These are phyloP conservation scores for Hydrocynus forskahlii DNA, from an alignment of 2,797 vertebrate species.

Conservation along the genomic window DNA sequence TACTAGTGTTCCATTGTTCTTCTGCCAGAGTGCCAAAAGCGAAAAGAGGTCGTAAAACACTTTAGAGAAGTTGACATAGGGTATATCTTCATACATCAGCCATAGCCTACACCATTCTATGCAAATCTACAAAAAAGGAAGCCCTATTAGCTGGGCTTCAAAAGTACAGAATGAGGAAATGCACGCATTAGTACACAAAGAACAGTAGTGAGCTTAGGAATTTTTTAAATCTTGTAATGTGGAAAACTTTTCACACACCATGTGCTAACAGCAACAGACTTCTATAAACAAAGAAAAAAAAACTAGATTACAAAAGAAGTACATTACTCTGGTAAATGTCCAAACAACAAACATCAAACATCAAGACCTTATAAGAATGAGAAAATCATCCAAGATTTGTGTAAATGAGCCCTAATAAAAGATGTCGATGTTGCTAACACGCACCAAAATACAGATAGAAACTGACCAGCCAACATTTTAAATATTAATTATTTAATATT, in stretches of 20 bases:
- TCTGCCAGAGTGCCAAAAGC: too few relatives aligned
- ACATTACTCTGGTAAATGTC: too few relatives aligned
- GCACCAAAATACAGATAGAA: not conserved
- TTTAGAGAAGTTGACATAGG: not conserved
- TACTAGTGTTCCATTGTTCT: too few relatives aligned
- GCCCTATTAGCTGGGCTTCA: not conserved
- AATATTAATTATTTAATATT: not conserved
- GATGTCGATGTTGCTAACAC: too few relatives aligned
- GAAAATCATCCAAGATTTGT: too few relatives aligned
- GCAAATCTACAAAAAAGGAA: constrained; percentile 22
- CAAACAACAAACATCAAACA: too few relatives aligned
- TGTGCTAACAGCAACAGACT: not conserved
- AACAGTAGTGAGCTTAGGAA: not conserved
- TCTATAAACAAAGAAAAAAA: not conserved
- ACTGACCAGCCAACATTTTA: not conserved
- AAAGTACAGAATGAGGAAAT: constrained; percentile 19
- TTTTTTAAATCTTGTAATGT: not conserved
- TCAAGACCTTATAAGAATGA: too few relatives aligned
- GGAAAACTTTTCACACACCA: not conserved
- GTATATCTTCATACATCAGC: not conserved
- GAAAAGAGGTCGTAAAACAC: not conserved
- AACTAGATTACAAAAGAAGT: too few relatives aligned
- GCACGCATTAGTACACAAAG: not conserved
- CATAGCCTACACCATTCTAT: constrained; percentile 10
- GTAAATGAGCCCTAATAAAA: too few relatives aligned